A percentile compares a stretch with the other conserved stretches of the same genome.
Evolutionary conservation across 2,888 invertebrate species (phyloP).

Genomic region (Tenthredo mesomela): DNA sequence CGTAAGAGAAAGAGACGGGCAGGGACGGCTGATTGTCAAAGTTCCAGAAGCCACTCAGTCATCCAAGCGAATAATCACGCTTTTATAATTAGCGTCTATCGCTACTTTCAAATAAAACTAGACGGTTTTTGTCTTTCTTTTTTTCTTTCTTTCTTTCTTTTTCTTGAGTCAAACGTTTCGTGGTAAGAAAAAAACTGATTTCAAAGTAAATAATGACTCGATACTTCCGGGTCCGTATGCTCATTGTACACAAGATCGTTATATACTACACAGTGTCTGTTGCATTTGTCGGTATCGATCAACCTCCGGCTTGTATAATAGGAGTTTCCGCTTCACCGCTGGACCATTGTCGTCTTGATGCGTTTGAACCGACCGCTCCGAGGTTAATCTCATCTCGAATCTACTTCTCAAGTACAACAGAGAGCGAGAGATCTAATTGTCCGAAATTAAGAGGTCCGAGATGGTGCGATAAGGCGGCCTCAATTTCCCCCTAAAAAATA

Average conservation of each 20-base stretch:
- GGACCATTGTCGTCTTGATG: slow-evolving; percentile 40
- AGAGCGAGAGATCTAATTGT: slow-evolving; percentile 46
- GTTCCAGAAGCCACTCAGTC: slow-evolving; percentile 38
- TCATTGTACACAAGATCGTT: neutral
- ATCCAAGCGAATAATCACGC: neutral
- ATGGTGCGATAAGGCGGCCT: slow-evolving; percentile 35
- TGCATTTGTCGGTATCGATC: slow-evolving; percentile 42
- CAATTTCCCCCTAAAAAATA: slow-evolving; percentile 3
- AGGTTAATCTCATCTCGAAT: slow-evolving; percentile 40
- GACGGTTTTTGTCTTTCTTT: neutral
- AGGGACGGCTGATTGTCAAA: slow-evolving; percentile 33
- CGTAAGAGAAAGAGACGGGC: neutral
- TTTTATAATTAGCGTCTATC: slow-evolving; percentile 21
- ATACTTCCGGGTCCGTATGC: slow-evolving; percentile 6
- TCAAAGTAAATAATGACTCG: neutral
- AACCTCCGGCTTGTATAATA: slow-evolving; percentile 25
- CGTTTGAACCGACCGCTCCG: slow-evolving; percentile 33
- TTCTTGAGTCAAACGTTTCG: neutral
- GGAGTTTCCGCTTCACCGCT: slow-evolving; percentile 48
- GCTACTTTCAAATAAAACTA: neutral
- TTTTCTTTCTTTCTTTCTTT: neutral
- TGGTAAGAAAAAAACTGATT: neutral
- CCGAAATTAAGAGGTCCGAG: slow-evolving; percentile 42
- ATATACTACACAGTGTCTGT: neutral
- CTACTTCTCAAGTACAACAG: slow-evolving; percentile 41